Conservation (phyloP, 2,797 vertebrate species). For the Anomalospiza imberbis region DNA sequence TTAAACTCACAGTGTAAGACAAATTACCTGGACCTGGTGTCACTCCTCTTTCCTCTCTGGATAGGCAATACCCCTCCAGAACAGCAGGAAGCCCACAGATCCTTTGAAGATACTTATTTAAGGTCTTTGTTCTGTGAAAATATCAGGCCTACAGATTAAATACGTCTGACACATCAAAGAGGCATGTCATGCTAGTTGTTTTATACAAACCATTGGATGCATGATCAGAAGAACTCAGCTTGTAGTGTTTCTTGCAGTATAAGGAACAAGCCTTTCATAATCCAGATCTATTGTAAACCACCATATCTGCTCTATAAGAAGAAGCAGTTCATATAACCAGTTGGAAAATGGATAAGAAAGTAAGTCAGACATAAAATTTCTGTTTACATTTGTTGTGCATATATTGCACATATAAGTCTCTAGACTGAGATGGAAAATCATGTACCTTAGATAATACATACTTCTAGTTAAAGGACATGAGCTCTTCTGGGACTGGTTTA, state of each 20-base stretch:
- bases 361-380: not conserved
- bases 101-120: not conserved
- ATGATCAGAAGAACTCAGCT: not conserved
- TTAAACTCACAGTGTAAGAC: not conserved
- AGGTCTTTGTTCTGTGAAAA: not conserved
- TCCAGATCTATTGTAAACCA: not conserved
- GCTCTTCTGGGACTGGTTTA: not conserved
- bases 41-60: not conserved
- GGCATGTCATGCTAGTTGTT: not conserved
- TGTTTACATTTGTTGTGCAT: not conserved
- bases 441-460: not conserved
- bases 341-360: not conserved
- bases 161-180: not conserved
- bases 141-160: not conserved
- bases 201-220: not conserved
- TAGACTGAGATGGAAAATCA: not conserved
- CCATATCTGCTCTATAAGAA: not conserved
- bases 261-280: not conserved
- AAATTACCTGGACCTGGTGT: not conserved
- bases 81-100: not conserved
- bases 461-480: not conserved
- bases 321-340: not conserved
- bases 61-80: not conserved
- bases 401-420: not conserved
- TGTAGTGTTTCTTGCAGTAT: not conserved